Base-by-base conservation (phyloP, 2,888 invertebrate genomes). In the Selenia dentaria region DNA sequence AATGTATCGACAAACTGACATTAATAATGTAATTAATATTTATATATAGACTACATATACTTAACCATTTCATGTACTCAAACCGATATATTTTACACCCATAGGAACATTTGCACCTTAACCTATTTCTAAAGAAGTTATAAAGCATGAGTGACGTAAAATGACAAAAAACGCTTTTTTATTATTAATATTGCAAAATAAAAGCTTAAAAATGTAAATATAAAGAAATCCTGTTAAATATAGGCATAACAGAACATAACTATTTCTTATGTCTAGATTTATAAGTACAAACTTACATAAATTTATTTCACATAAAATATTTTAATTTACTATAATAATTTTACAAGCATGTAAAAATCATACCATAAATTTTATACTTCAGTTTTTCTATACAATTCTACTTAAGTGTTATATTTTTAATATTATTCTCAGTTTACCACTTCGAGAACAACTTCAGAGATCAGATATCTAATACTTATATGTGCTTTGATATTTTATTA, bases 91-190 rank as follows among this genome's bases (percentile, higher is more conserved):
- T 74, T 18, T 40, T 67, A 82, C 85, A 84, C 76, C 78, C 84
- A 85, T 90, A 90, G 89, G 89, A 90, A 90, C 89, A 88, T 90
- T 88, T 87, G 79, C 86, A 85, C 87, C 89, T 84, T 88, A 88
- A 53, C 64, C 77, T 83, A 83, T 55, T 52, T 64, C 58, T 57
- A 56, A 54, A 62, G 53, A 55, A 54, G 46, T 37, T 18, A 13
- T 51, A 33, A 51, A 51, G 16, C 4, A 35, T 13, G 13, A 28
- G 10, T 35, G 11, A 14, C 13, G 26, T 22, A 14, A 26, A 24
- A 16, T 28, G 10, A 6, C 9, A 42, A 20, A 10, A 33, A 22
- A n/a, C 11, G 20, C 6, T 14, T 29, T 6, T 29, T 3, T 4
- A n/a, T 14, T 3, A 16, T 3, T 16, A 16, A 3, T 2, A 2